A percentile compares a stretch with the other conserved stretches of the same genome.
phyloP scores from a whole-genome alignment of 2,113 vertebrate genomes.

The Henicopernis longicauda region DNA sequence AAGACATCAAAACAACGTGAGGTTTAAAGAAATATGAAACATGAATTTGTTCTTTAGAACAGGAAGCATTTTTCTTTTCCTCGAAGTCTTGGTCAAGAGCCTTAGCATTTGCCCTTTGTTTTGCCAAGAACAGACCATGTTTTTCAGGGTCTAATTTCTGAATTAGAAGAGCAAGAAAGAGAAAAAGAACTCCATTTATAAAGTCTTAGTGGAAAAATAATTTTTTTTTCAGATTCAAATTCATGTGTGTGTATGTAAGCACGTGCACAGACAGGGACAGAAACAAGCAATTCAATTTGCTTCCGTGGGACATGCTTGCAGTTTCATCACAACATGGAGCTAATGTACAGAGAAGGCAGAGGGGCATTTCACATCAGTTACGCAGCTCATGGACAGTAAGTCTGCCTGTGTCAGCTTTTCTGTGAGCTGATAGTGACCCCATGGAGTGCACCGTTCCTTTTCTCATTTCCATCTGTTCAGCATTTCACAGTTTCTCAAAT shows the following conservation, averaged over 20 bases:
- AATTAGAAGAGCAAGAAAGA: background rate
- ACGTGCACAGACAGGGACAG: background rate
- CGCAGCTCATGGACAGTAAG: background rate
- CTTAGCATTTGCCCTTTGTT: background rate
- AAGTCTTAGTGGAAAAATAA: background rate
- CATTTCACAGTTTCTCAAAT: constrained; percentile 10
- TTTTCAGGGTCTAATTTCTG: background rate
- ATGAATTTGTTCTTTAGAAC: background rate
- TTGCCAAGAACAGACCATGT: background rate
- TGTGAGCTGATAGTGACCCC: background rate
- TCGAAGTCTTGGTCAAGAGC: background rate
- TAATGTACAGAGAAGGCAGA: background rate
- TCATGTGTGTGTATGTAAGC: accelerated
- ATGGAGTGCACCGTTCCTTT: background rate
- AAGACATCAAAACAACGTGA: background rate
- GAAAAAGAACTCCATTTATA: background rate
- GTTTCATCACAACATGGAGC: background rate
- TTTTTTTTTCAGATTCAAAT: too few relatives aligned
- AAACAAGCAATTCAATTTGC: background rate
- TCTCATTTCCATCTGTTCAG: constrained; percentile 11
- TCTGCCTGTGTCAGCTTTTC: background rate
- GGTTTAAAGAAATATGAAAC: background rate
- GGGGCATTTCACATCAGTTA: background rate
- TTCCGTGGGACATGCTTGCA: background rate
- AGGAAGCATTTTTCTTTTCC: background rate